Conservation (phyloP, 2,797 vertebrate species). For the Hippopotamyrus pictus region DNA sequence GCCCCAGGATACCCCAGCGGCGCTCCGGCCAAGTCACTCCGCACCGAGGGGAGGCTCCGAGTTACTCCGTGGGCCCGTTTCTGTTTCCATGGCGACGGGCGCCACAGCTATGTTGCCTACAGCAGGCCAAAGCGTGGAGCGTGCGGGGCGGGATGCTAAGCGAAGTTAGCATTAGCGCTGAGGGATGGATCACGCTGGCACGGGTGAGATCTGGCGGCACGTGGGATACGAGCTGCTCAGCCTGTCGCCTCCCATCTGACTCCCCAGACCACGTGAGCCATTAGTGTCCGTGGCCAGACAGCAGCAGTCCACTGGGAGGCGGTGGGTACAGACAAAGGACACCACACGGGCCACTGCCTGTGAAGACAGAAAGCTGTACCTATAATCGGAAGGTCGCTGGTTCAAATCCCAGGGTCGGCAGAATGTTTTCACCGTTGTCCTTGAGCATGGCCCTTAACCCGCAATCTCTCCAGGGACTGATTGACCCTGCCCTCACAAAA, state of each 20-base stretch:
- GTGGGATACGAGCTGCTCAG: slow-evolving; percentile 25
- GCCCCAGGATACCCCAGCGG: background rate
- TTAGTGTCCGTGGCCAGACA: background rate
- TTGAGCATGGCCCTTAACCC: background rate
- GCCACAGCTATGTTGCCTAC: slow-evolving; percentile 41
- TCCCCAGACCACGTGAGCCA: background rate
- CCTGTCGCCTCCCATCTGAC: slow-evolving; percentile 12
- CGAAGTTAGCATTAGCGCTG: slow-evolving; percentile 23
- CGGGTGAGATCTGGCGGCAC: slow-evolving; percentile 23
- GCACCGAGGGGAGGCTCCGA: slow-evolving; percentile 27
- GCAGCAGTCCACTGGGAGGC: background rate
- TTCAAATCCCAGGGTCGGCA: background rate
- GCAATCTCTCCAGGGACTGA: background rate
- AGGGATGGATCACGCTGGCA: slow-evolving; percentile 6
- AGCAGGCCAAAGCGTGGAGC: slow-evolving; percentile 37
- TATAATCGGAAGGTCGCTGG: background rate
- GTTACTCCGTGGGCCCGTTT: slow-evolving; percentile 14
- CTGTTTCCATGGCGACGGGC: slow-evolving; percentile 64
- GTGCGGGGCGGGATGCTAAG: slow-evolving; percentile 27
- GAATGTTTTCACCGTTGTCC: background rate
- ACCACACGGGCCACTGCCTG: background rate
- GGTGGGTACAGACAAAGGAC: background rate
- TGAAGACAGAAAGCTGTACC: background rate
- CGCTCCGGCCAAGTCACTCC: slow-evolving; percentile 28
- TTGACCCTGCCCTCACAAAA: background rate